Evolutionary conservation across 2,113 vertebrate species (phyloP).

Genomic region (Neofelis nebulosa): DNA sequence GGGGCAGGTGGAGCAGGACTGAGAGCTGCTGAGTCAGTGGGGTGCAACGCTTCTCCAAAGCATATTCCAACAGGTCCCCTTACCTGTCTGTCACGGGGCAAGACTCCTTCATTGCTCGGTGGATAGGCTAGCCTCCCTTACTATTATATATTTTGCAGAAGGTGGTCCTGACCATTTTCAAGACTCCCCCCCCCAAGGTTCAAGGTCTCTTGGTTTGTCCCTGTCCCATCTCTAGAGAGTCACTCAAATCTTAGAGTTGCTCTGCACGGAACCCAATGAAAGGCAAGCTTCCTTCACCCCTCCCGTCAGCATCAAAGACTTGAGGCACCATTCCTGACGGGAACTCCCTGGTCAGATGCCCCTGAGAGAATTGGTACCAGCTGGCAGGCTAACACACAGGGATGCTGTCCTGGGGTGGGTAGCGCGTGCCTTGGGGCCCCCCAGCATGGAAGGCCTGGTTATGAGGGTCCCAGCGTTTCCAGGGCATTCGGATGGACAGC

Average conservation of each 20-base stretch:
- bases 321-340: background rate
- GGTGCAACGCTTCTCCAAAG: background rate
- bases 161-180: background rate
- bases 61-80: background rate
- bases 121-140: background rate
- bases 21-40: background rate
- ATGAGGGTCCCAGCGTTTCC: background rate
- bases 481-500: background rate
- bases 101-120: background rate
- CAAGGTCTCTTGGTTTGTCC: background rate
- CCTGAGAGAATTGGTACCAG: background rate
- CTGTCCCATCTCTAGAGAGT: background rate
- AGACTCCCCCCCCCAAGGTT: background rate
- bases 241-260: background rate
- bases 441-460: background rate
- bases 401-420: background rate
- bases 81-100: background rate
- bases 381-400: background rate
- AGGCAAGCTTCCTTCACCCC: background rate
- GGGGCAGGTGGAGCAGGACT: background rate
- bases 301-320: background rate
- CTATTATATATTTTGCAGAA: background rate
- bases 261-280: background rate
- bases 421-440: background rate
- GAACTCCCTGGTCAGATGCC: background rate